phyloP scores from a whole-genome alignment of 2,113 vertebrate genomes.

The Malaclemys terrapin region DNA sequence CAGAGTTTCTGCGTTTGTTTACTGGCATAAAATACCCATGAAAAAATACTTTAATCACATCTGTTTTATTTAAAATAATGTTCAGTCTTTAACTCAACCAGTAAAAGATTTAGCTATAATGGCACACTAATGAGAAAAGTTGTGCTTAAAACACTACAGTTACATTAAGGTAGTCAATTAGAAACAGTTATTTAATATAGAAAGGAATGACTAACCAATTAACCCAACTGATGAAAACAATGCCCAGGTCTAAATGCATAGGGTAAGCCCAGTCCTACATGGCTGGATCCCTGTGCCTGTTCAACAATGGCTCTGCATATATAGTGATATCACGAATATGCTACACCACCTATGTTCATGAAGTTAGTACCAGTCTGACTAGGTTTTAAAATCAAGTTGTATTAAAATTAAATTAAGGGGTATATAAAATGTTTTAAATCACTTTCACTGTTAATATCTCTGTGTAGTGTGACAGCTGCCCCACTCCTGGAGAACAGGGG shows the following conservation, averaged over 20 bases:
- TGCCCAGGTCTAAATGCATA: slow-evolving; percentile 43
- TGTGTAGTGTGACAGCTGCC: too few species aligned
- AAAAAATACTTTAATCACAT: slow-evolving; percentile 27
- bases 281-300: slow-evolving; percentile 50
- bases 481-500: too few species aligned
- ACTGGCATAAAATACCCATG: slow-evolving; percentile 19
- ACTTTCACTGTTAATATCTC: neutral
- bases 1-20: slow-evolving; percentile 38
- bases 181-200: slow-evolving; percentile 62
- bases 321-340: neutral
- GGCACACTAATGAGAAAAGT: slow-evolving; percentile 49
- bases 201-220: slow-evolving; percentile 61
- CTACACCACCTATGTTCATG: neutral
- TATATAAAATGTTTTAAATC: slow-evolving; percentile 54
- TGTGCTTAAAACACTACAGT: slow-evolving; percentile 59
- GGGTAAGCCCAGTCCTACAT: slow-evolving; percentile 25
- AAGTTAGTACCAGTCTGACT: slow-evolving; percentile 31
- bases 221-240: slow-evolving; percentile 46
- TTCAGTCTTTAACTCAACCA: neutral
- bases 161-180: slow-evolving; percentile 58
- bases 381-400: neutral
- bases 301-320: neutral
- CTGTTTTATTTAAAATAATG: slow-evolving; percentile 27
- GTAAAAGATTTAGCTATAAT: neutral
- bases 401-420: slow-evolving; percentile 20